Conservation (phyloP, 2,113 vertebrate species). For the human (Homo sapiens) region DNA sequence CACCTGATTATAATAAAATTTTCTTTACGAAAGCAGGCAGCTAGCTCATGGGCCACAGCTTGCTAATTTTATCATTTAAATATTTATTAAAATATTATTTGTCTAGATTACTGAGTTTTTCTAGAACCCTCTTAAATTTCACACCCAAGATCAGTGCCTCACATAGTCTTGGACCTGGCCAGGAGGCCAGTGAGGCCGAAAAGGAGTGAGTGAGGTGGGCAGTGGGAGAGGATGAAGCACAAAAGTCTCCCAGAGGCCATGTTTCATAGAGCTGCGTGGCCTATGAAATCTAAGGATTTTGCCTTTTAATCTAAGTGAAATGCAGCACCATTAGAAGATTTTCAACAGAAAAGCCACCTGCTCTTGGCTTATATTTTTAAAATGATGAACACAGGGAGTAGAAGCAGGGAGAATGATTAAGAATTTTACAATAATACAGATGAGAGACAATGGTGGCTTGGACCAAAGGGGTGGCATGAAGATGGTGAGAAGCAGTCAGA, state of each 20-base stretch:
- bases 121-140: background rate
- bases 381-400: background rate
- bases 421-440: background rate
- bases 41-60: background rate
- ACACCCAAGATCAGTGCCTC: background rate
- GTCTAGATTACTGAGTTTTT: background rate
- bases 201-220: fast-evolving
- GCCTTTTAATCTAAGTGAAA: background rate
- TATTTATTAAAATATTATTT: background rate
- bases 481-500: background rate
- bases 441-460: background rate
- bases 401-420: background rate
- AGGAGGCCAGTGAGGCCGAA: background rate
- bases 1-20: background rate
- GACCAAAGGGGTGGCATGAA: background rate
- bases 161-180: fast-evolving
- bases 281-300: background rate
- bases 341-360: background rate
- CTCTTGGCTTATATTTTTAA: background rate
- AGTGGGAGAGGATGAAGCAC: background rate
- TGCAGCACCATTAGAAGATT: background rate
- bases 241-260: background rate
- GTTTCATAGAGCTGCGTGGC: background rate
- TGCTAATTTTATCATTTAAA: background rate
- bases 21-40: background rate